Percentiles rank a stretch among this genome's conserved stretches.
Conservation (phyloP, 2,888 invertebrate species). For the Thecophora atra region DNA sequence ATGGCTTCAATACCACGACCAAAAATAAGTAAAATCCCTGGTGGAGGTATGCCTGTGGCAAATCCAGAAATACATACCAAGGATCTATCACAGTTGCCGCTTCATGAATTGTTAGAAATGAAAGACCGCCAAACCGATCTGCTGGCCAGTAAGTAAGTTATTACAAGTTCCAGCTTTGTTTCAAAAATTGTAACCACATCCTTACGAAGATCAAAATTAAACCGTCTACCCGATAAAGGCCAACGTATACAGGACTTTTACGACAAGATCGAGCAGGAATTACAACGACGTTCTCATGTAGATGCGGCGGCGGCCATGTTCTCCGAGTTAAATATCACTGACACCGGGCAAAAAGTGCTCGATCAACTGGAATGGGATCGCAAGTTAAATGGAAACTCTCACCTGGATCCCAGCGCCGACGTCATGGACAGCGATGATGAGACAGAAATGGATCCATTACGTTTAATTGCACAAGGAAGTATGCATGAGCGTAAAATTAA, state of each 20-base stretch:
- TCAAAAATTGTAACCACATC: neutral
- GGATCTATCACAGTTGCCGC: constrained; percentile 55
- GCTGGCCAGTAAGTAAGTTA: constrained; percentile 53
- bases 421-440: constrained; percentile 64
- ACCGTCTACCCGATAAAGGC: constrained; percentile 62
- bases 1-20: constrained; percentile 46
- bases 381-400: constrained; percentile 39
- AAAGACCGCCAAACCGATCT: constrained; percentile 59
- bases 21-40: constrained; percentile 54
- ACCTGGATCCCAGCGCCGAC: constrained; percentile 45
- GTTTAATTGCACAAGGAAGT: constrained; percentile 59
- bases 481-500: constrained; percentile 58
- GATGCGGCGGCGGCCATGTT: constrained; percentile 58
- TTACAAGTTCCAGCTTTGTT: neutral
- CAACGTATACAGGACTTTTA: constrained; percentile 58
- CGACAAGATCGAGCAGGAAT: constrained; percentile 56
- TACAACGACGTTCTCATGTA: constrained; percentile 56
- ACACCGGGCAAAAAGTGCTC: constrained; percentile 53
- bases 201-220: constrained; percentile 50
- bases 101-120: constrained; percentile 58
- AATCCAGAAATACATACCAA: constrained; percentile 53
- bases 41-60: constrained; percentile 48
- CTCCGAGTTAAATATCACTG: constrained; percentile 60
- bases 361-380: constrained; percentile 62
- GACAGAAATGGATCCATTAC: constrained; percentile 59